phyloP scores from a whole-genome alignment of 1,140 invertebrate species.

The Drosophila micromelanica region DNA sequence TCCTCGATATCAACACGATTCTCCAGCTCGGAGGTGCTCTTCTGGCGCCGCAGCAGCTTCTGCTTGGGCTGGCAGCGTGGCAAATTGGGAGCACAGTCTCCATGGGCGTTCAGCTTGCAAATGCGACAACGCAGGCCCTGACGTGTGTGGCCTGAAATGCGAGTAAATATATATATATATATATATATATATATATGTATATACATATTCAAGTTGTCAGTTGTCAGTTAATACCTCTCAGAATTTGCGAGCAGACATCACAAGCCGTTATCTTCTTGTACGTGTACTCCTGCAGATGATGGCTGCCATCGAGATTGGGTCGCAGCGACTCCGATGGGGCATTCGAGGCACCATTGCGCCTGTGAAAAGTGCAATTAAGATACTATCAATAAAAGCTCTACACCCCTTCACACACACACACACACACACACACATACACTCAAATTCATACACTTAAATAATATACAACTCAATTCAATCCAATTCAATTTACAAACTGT shows the following conservation, averaged over 20 bases:
- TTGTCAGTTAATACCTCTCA: conserved; percentile 87
- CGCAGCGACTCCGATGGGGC: conserved; percentile 83
- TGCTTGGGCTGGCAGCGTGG: conserved; percentile 93
- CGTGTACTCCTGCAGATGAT: conserved; percentile 96
- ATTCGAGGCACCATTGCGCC: conserved; percentile 89
- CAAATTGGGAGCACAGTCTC: conserved; percentile 93
- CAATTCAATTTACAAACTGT: conserved; percentile 31
- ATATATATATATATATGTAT: conserved; percentile 24
- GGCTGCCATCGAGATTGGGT: conserved; percentile 87
- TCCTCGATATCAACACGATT: conserved; percentile 88
- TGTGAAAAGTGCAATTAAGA: conserved; percentile 84
- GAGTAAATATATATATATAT: conserved; percentile 16
- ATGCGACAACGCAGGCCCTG: conserved; percentile 95
- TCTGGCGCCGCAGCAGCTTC: conserved; percentile 92
- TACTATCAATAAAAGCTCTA: conserved; percentile 21
- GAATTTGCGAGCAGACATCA: conserved; percentile 95
- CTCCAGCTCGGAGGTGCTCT: conserved; percentile 92
- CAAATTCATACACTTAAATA: neutral
- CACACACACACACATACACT: conserved; percentile 1
- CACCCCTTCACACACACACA: conserved; percentile 1
- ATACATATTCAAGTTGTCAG: conserved; percentile 8
- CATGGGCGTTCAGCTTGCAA: conserved; percentile 96
- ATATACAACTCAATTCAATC: conserved; percentile 23
- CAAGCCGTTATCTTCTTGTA: conserved; percentile 98
- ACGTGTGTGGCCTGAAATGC: conserved; percentile 92